Base-by-base conservation (phyloP, 1,140 invertebrate genomes). In the Drosophila orosa region DNA sequence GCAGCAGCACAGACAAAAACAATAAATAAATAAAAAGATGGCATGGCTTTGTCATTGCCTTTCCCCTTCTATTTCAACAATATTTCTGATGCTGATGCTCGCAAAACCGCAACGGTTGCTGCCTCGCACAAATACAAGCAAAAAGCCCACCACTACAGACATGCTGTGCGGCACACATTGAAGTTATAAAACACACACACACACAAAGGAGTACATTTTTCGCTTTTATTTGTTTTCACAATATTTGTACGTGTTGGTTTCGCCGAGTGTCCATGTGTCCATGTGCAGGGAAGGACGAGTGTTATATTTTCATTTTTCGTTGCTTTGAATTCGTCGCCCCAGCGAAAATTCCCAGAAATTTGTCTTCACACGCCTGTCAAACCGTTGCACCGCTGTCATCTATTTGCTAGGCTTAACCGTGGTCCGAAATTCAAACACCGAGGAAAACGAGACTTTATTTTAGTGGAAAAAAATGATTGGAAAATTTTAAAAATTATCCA, bases 11-110 rank as follows among this genome's bases (percentile, higher is more conserved):
- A 86, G 82, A 86, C 82, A 86, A 86, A 86, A 86, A 86, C 83
- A 87, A 86, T 86, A 87, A 86, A 86, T 87, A 86, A 86, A 86
- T 87, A 86, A 86, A 86, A 87, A 86, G 83, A 86, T 86, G 83
- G 83, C 79, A 66, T 82, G 63, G 79, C 68, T 78, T 82, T 82
- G 79, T 78, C 74, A 78, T 73, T 82, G 79, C 83, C 78, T 76
- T 75, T 82, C 78, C 79, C 63, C 40, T 57, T 33, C 65, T 56
- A n/a, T 42, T 45, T 31, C 31, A 52, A 52, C 48, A 52, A 52
- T 59, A 59, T 60, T 69, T 22, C 40, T 45, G 65, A 69, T 71
- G 67, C 65, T 71, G 65, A 87, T 87, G 83, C 83, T 74, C 65
- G 84, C 76, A 87, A 83, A 89, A 87, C 83, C 83, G 74, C 82